Evolutionary conservation across 2,888 invertebrate species (phyloP), one percentile per base, ranked within the genome.

Genomic region (Nebria salina): DNA sequence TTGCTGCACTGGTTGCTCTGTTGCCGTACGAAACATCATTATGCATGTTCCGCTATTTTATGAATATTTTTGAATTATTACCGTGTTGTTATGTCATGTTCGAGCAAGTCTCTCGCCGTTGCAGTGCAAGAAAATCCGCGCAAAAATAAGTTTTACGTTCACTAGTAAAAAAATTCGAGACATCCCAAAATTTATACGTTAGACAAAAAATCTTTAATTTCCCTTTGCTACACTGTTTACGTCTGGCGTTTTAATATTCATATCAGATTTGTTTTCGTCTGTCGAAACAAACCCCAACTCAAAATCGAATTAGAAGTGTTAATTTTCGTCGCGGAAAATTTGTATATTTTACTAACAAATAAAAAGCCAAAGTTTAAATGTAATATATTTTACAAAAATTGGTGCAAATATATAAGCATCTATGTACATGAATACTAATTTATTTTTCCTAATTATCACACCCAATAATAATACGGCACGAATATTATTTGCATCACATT

Each of bases 61-160:
- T 73, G 73, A 73, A 73, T 73, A 73, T 73, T 73, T 73, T 41
- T 73, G 73, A 73, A 73, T 73, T 73, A 73, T 73, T 34, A 41
- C 73, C 34, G 70, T 70, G 54, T 54, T 54, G 54, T 54, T 8
- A 54, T 54, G 54, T 54, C 54, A 3, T 54, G 54, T 54, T 54
- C 54, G 54, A 13, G 54, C 54, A 54, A 54, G 7, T 54, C 54
- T 54, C 54, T 54, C 54, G 54, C 54, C 54, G 7, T 54, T 8
- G 13, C 7, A 54, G 7, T 8, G 54, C 54, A 54, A 54, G 54
- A 3, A 54, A 54, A 54, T 54, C 54, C 54, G 54, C 8, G 8
- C 54, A 54, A 54, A 54, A 54, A 54, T 54, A 54, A 54, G 11
- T 54, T 54, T 54, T 54, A 54, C 54, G 54, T 13, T 54, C 54